phyloP scores from a whole-genome alignment of 2,113 vertebrate species.

The Danionella cerebrum region DNA sequence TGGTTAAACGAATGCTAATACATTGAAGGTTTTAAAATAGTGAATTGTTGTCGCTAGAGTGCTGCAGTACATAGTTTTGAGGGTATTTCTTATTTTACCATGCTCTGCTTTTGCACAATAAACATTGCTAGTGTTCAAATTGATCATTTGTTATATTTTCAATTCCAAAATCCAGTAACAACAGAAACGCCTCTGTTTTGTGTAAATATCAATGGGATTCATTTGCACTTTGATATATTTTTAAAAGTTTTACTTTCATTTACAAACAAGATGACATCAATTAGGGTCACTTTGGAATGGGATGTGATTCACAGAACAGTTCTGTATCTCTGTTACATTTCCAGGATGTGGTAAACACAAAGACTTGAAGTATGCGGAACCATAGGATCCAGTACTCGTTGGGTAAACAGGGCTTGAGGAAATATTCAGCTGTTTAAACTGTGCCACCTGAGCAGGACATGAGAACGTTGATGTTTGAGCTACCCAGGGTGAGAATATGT shows the following conservation, averaged over 20 bases:
- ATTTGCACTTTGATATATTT: background rate
- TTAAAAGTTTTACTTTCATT: background rate
- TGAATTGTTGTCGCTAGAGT: too few species aligned
- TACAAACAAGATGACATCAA: background rate
- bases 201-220: too few species aligned
- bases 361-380: constrained; percentile 32
- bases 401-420: constrained; percentile 52
- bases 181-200: too few species aligned
- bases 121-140: too few species aligned
- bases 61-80: too few species aligned
- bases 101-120: too few species aligned
- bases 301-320: background rate
- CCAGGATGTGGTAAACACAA: background rate
- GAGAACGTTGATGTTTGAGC: constrained; percentile 43
- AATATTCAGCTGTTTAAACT: constrained; percentile 68
- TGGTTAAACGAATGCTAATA: too few species aligned
- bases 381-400: constrained; percentile 39
- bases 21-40: too few species aligned
- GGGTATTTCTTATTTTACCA: too few species aligned
- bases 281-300: background rate
- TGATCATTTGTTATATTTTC: too few species aligned
- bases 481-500: constrained; percentile 54
- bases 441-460: constrained; percentile 40
- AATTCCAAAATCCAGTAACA: too few species aligned
- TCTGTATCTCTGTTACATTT: background rate